Percentiles rank a stretch among this genome's conserved stretches.
Evolutionary conservation across 2,888 invertebrate species (phyloP).

Genomic region (Acleris sparsana): DNA sequence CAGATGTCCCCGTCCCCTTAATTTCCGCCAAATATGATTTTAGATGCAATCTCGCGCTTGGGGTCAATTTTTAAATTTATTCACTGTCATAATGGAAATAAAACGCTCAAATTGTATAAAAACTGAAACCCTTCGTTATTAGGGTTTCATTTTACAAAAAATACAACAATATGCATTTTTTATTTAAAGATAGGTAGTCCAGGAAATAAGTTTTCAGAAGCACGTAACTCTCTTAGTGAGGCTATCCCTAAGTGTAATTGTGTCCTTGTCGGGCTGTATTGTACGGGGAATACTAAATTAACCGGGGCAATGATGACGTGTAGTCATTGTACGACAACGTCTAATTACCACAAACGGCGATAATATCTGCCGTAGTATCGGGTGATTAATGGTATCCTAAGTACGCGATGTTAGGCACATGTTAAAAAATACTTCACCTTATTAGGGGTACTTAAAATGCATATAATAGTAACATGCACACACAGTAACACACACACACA

Average conservation of each 20-base stretch:
- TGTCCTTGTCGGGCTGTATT: conserved; percentile 35
- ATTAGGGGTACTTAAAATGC: neutral
- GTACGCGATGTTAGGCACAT: conserved; percentile 2
- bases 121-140: neutral
- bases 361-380: conserved; percentile 20
- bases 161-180: conserved; percentile 5
- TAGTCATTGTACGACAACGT: conserved; percentile 34
- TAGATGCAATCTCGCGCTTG: conserved; percentile 72
- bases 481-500: no score
- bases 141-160: neutral
- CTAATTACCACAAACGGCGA: conserved; percentile 33
- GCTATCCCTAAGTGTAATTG: conserved; percentile 31
- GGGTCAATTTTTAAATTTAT: conserved; percentile 62
- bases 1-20: conserved; percentile 69
- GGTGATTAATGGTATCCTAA: conserved; percentile 21
- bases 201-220: conserved; percentile 13
- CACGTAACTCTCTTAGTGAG: conserved; percentile 19
- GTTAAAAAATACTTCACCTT: neutral
- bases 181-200: conserved; percentile 10
- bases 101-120: conserved; percentile 3
- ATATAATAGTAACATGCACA: no score
- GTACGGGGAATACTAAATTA: conserved; percentile 37
- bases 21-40: conserved; percentile 78
- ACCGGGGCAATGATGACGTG: conserved; percentile 35
- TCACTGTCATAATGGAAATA: conserved; percentile 18